phyloP scores from a whole-genome alignment of 2,113 vertebrate species.

The Grallaria varia region DNA sequence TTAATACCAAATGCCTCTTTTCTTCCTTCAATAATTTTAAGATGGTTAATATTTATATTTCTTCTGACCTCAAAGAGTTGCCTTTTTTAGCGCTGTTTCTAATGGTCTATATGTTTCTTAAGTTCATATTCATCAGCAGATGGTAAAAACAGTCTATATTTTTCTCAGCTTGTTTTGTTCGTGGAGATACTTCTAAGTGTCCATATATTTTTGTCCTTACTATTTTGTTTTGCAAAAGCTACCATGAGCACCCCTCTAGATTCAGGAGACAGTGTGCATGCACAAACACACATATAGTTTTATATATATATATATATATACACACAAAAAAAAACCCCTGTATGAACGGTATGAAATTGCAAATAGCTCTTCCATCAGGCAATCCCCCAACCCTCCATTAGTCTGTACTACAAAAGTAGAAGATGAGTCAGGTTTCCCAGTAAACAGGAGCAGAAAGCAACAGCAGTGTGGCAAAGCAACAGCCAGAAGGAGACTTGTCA shows the following conservation, averaged over 20 bases:
- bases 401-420: neutral
- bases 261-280: neutral
- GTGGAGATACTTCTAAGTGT: neutral
- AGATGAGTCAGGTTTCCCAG: conserved; percentile 22
- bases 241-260: neutral
- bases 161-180: neutral
- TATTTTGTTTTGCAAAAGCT: neutral
- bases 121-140: neutral
- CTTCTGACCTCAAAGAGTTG: neutral
- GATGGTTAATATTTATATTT: neutral
- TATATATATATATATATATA: neutral
- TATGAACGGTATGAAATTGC: neutral
- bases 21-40: neutral
- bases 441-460: conserved; percentile 7
- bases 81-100: neutral
- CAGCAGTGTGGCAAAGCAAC: neutral
- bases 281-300: neutral
- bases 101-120: neutral
- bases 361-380: conserved; percentile 5
- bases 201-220: neutral
- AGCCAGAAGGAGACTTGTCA: neutral
- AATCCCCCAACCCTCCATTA: conserved; percentile 5
- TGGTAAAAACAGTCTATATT: neutral
- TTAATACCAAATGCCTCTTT: neutral
- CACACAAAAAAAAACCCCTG: too few species aligned